A percentile compares a stretch with the other conserved stretches of the same genome.
Conservation (phyloP, 1,140 invertebrate genomes). For the Brachionus manjavacas region DNA sequence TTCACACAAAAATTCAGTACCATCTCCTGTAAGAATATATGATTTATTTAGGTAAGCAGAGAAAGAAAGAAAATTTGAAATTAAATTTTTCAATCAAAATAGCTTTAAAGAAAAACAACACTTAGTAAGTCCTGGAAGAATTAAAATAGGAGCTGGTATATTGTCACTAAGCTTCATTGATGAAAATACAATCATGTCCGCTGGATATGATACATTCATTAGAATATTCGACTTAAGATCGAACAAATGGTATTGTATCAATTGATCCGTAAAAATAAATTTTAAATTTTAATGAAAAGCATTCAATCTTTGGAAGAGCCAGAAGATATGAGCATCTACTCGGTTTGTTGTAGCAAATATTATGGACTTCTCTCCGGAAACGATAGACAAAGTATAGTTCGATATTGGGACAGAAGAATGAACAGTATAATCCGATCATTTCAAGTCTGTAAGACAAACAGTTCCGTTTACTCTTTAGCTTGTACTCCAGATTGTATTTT, state of each 20-base stretch:
- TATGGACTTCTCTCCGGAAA: slow-evolving; percentile 28
- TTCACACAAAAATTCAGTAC: background rate
- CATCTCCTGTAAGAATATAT: slow-evolving; percentile 13
- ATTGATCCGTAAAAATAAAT: background rate
- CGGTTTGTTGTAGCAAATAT: slow-evolving; percentile 27
- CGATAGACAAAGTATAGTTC: slow-evolving; percentile 14
- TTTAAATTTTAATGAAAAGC: background rate
- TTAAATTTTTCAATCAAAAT: background rate
- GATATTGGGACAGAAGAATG: slow-evolving; percentile 25
- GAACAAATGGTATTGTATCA: slow-evolving; percentile 3
- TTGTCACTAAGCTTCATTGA: slow-evolving; percentile 8
- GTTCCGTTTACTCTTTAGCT: slow-evolving; percentile 21
- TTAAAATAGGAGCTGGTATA: slow-evolving; percentile 18
- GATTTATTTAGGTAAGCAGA: background rate
- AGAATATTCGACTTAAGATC: slow-evolving; percentile 22
- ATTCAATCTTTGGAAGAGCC: slow-evolving; percentile 26
- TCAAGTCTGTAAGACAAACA: background rate
- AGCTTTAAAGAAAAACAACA: background rate
- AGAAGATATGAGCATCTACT: slow-evolving; percentile 28
- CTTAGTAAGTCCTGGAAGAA: background rate
- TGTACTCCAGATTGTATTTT: background rate
- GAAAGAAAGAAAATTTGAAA: background rate
- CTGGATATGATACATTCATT: slow-evolving; percentile 37
- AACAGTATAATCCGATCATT: background rate
- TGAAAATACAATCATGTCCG: slow-evolving; percentile 3